These are phyloP conservation scores for Pantala flavescens DNA, from an alignment of 1,140 invertebrate genomes.

Conservation along the genomic window DNA sequence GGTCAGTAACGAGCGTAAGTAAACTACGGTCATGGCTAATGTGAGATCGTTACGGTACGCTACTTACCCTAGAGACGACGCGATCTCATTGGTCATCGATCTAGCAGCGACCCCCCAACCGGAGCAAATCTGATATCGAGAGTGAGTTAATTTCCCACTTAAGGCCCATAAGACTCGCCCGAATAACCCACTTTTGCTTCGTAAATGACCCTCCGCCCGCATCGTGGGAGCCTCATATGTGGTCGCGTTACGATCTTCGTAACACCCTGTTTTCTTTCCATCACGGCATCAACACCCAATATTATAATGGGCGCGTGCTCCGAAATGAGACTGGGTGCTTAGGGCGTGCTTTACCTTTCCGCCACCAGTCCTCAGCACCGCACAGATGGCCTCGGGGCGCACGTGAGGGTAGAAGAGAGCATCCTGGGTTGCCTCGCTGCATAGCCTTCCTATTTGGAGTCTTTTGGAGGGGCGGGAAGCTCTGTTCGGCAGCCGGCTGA, in stretches of 20 bases:
- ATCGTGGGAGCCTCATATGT: neutral
- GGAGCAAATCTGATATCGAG: conserved; percentile 1
- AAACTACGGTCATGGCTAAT: no score
- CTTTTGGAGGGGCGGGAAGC: neutral
- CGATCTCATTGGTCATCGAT: no score
- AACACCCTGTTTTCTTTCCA: neutral
- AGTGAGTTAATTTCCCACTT: neutral
- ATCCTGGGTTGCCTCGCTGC: no score
- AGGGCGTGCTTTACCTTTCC: neutral
- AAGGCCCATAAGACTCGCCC: neutral
- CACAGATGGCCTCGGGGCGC: neutral
- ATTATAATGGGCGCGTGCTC: neutral
- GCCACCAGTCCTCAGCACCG: neutral
- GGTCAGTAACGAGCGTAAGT: no score
- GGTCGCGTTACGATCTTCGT: neutral
- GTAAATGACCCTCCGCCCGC: neutral
- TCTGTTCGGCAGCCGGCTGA: neutral
- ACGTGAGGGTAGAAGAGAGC: neutral
- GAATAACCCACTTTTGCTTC: neutral
- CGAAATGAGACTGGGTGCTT: neutral
- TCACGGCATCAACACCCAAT: neutral
- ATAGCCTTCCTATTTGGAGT: neutral
- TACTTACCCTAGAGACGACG: no score
- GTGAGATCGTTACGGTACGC: no score
- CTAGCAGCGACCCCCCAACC: neutral